Base-by-base conservation (phyloP, 1,140 invertebrate genomes). In the Meloidogyne floridensis region DNA sequence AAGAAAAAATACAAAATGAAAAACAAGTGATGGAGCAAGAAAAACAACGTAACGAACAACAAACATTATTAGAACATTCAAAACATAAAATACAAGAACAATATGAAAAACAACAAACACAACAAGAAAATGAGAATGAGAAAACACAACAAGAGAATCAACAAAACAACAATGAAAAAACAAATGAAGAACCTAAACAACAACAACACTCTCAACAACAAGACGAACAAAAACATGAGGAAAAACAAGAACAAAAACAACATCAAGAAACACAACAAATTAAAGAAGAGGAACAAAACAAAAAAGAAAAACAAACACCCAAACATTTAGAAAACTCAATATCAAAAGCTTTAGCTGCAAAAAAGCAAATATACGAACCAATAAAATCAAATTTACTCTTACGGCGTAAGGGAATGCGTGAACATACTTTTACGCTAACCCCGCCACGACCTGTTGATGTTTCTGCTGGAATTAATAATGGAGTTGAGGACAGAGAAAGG, bases 371-470 rank as follows among this genome's bases (percentile, higher is more conserved):
- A n/a, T 65, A n/a, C 2, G 59, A 65, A n/a, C 59, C 59, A n/a
- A n/a, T 65, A 65, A 65, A 43, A 13, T 65, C 56, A 2, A 79
- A 51, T 9, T 71, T 79, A 5, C 9, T 79, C 2, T 71, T 79
- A 71, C 7, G 77, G 2, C 54, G 65, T 20, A 79, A 53, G 18
- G 77, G 77, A 11, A 42, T 69, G 43, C 77, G 43, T n/a, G 77
- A 79, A 47, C 51, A 71, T 4, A 79, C 77, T 7, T 69, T 79
- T 43, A 79, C 77, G 0, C n/a, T 79, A n/a, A 65, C 72, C 43
- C 77, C 77, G n/a, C 59, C 59, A 56, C 42, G n/a, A 65, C 59
- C 59, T 65, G 59, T 65, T 65, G 59, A 65, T 65, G 59, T 65
- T 65, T 65, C n/a, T 3, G n/a, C n/a, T 65, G n/a, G n/a, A 18